Evolutionary conservation across 1,140 invertebrate genomes (phyloP), one percentile per base, ranked within the genome.

Genomic region (Drosophila takahashii): DNA sequence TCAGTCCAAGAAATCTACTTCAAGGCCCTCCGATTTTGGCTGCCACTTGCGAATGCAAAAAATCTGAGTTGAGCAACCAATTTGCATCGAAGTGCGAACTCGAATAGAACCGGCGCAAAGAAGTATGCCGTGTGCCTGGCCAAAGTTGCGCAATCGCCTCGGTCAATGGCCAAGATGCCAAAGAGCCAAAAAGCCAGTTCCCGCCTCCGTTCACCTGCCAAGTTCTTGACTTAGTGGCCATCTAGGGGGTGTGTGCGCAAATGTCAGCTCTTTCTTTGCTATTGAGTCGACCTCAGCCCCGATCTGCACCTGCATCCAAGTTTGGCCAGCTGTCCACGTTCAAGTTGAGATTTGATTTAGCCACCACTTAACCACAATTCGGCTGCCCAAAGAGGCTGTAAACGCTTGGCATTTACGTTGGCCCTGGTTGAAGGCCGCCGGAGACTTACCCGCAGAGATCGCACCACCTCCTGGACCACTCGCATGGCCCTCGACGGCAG

Each of bases 401-500:
- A 42, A n/a, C 16, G n/a, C 34, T 52, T 48, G 45, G 32, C 52
- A 76, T 60, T 54, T 71, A 26, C 29, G 18, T 26, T 13, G 29
- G 18, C 37, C 13, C 41, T 44, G 45, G 51, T 42, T 50, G 62
- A 77, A 69, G 74, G 62, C 42, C 56, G 44, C 1, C 15, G 27
- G 32, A 36, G 39, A 79, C 91, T 92, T 78, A 92, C 91, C 70
- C 91, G 79, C 51, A 92, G 58, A 61, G 87, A 91, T 50, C 91
- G 59, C 60, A 92, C 91, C 60, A 92, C 91, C 72, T 92, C 91
- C 77, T 92, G 91, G 42, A 92, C 91, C 56, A 92, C 91, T 26
- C 89, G 85, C 91, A 92, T 92, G 32, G 91, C 91, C 10, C 91
- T 77, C 62, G 91, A 91, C 1, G 91, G 91, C 56, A 92, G 76